Conservation (phyloP, 2,113 vertebrate genomes). For the Mesoclemmys tuberculata region DNA sequence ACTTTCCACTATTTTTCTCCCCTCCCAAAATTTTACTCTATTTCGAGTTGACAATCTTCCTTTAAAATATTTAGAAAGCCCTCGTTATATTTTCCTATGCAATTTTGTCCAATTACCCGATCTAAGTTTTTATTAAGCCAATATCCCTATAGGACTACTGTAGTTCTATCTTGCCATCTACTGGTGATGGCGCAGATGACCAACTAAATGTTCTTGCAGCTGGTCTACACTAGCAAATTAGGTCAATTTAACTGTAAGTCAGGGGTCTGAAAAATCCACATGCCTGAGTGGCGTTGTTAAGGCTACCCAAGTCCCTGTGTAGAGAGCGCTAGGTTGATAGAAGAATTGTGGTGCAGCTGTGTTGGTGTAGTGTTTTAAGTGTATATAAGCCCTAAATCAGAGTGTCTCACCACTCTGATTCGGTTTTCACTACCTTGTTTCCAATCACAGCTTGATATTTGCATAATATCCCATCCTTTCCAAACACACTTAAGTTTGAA, state of each 20-base stretch:
- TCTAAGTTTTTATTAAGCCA: not conserved
- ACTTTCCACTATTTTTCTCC: not conserved
- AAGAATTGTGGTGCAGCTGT: not conserved
- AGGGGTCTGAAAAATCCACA: not conserved
- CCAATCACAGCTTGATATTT: not conserved
- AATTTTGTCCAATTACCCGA: not conserved
- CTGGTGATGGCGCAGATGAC: not conserved
- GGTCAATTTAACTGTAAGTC: not conserved
- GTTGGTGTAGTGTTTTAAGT: not conserved
- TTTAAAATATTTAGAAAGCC: not conserved
- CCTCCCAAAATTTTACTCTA: not conserved
- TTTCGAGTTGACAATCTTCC: not conserved
- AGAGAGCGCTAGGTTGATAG: not conserved
- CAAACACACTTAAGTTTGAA: not conserved
- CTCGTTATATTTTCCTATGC: not conserved
- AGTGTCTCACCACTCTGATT: not conserved
- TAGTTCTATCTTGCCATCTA: not conserved
- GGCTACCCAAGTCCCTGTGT: not conserved
- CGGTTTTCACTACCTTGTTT: not conserved
- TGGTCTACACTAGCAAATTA: not conserved
- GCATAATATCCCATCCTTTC: not conserved
- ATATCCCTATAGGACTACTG: not conserved
- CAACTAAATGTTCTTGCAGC: not conserved
- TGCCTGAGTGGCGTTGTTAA: not conserved
- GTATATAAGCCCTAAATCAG: not conserved